Evolutionary conservation across 2,113 vertebrate genomes (phyloP), one percentile per base, ranked within the genome.

Genomic region (Morone saxatilis): DNA sequence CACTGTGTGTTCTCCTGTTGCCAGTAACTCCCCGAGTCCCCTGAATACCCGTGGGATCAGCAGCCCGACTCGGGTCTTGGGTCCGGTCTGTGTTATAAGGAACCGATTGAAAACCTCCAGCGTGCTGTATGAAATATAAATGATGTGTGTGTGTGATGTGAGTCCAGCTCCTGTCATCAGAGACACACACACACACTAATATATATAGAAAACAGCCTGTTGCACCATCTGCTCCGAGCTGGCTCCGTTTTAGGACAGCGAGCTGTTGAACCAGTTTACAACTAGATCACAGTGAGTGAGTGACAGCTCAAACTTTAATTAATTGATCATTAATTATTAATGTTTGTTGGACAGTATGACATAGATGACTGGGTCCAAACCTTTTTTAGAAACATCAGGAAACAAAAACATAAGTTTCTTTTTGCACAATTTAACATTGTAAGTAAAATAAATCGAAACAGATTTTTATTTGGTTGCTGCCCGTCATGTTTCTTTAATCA

Each of bases 211-310:
- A 41, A 22, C 62, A 9, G 31, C 54, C 7, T 36, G 41, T 31
- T 19, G 43, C 63, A 36, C 66, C 78, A 78, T 71, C 78, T 83
- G 89, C 31, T 76, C 59, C 4, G 73, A 16, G 63, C 47, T 17
- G 45, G 3, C 45, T 70, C 41, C 14, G 14, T 7, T 47, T 17
- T 8, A 0, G 8, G 70, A 10, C 43, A 1, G 0, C 7, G 31
- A 60, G 31, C 41, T 4, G 41, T 11, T 84, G 81, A 80, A 74
- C 90, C 48, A 88, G 79, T 90, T 91, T 40, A 73, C 7, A 86
- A 88, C 72, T 86, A 47, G 88, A 85, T 47, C 83, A 78, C 17
- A 16, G 66, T 16, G 13, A 56, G 31, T 0, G 57, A 71, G 1
- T 38, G 65, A 71, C 66, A n/a, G 50, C n/a, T n/a, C 16, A 11